Conservation (phyloP, 2,113 vertebrate species). For the Prinia subflava region DNA sequence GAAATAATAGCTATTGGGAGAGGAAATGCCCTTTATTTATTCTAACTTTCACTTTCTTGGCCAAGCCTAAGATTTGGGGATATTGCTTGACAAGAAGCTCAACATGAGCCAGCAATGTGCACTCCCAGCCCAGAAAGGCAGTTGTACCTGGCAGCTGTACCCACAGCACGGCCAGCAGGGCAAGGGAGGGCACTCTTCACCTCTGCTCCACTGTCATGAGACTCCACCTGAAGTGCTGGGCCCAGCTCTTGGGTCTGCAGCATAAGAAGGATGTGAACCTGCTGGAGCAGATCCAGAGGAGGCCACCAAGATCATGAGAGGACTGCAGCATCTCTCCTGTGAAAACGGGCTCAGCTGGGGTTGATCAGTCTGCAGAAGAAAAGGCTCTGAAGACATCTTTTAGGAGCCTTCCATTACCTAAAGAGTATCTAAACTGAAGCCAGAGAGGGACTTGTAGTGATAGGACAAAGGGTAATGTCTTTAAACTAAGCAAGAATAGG, state of each 20-base stretch:
- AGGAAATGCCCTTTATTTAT: background rate
- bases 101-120: background rate
- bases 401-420: background rate
- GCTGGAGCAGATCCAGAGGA: background rate
- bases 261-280: background rate
- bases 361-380: background rate
- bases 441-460: background rate
- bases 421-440: background rate
- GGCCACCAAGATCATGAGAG: background rate
- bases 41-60: background rate
- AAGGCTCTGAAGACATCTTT: background rate
- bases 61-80: background rate
- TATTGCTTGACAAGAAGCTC: background rate
- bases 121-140: background rate
- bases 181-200: background rate
- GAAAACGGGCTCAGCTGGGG: background rate
- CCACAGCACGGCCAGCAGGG: background rate
- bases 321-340: background rate
- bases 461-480: background rate
- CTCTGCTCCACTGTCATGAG: background rate
- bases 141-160: too few species aligned
- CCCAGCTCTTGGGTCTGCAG: background rate
- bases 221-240: background rate
- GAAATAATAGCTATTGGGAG: background rate
- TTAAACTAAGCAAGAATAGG: background rate